These are phyloP conservation scores for Pseudococcus jackbeardsleyi DNA, from an alignment of 2,888 invertebrate species.

Conservation along the genomic window DNA sequence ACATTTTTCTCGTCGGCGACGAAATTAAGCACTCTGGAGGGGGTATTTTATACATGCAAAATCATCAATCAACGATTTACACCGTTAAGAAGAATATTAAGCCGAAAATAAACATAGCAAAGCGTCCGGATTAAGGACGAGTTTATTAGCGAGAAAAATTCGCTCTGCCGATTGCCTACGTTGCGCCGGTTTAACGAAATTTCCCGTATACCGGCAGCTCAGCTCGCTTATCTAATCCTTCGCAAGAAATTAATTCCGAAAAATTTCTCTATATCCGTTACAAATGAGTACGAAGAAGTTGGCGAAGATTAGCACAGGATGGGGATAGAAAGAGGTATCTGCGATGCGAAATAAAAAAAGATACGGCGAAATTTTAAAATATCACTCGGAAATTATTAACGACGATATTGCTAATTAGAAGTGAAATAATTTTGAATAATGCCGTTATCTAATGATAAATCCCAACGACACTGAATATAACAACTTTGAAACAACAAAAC, in stretches of 20 bases:
- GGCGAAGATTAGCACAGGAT: too few relatives aligned
- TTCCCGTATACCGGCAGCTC: neutral
- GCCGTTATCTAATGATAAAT: slow-evolving; percentile 34
- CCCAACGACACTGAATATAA: slow-evolving; percentile 27
- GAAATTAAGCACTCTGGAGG: neutral
- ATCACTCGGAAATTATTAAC: neutral
- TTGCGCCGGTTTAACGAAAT: neutral
- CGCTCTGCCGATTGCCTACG: neutral
- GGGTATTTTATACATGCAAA: neutral
- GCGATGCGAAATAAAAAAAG: neutral
- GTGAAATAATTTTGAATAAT: slow-evolving; percentile 47
- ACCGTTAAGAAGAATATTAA: neutral
- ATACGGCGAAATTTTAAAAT: neutral
- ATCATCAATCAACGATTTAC: slow-evolving; percentile 12
- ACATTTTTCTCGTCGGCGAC: neutral
- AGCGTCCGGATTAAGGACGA: neutral
- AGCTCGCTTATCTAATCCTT: neutral
- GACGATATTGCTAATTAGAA: slow-evolving; percentile 37
- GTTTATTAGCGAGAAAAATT: neutral
- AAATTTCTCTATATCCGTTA: neutral
- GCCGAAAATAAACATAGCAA: neutral
- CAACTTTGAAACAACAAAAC: slow-evolving; percentile 44
- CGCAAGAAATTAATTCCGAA: neutral
- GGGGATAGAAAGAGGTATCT: neutral
- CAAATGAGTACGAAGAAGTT: neutral